Base-by-base conservation (phyloP, 2,797 vertebrate genomes). In the Dendrocincla fuliginosa region DNA sequence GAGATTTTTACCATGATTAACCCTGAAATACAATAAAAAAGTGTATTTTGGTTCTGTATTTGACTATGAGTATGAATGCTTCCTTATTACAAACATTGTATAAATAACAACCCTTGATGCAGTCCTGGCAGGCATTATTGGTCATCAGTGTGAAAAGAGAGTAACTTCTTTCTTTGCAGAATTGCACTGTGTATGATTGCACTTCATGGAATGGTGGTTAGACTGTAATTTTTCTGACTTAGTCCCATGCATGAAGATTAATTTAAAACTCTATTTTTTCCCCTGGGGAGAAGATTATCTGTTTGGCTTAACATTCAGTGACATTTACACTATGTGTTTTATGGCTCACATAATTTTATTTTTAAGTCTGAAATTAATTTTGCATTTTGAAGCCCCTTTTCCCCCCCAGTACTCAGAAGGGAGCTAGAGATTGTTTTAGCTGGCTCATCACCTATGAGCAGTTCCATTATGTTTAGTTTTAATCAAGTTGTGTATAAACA, bases 171-270 rank as follows among this genome's bases (percentile, higher is more conserved):
- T 52, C 59, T 68, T 81, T 93, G 42, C 39, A 84, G 65, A 89
- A 86, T 2, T 79, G 55, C 27, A 12, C 37, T 78, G 50, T 46
- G 89, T 81, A 33, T 76, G 27, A 25, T 22, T 57, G 10, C 18
- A 64, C 12, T 41, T 88, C 19, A 27, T 85, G 11, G 47, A 84
- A 86, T 3, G 32, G 44, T 74, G 13, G 33, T 39, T 87, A 57
- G 73, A 33, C 69, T 89, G 10, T 83, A 85, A 83, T 94, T 87
- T 89, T 64, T 53, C 41, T 92, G 57, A 81, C 75, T 93, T 88
- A 88, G 89, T 83, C n/a, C 46, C 7, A 24, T 53, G 37, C 32
- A 65, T 71, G 46, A 53, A 94, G 37, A 75, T 91, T 56, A 77
- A 67, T 87, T 91, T 89, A 42, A 49, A 94, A 83, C 9, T 53